Evolutionary conservation across 2,797 vertebrate species (phyloP).

Genomic region (Brachyrhaphis roseni): DNA sequence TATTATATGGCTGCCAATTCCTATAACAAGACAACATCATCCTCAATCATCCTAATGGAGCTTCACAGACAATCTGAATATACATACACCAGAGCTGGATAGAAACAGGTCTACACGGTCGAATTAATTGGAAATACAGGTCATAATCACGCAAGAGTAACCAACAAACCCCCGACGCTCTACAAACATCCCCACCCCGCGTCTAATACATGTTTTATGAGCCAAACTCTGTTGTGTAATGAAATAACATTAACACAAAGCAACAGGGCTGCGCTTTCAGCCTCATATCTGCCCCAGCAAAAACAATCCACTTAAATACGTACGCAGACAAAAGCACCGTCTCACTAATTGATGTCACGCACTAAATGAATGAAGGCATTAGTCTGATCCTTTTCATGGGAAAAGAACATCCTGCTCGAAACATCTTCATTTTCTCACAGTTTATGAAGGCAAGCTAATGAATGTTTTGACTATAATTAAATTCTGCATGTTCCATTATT

Average conservation of each 20-base stretch:
- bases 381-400: constrained; percentile 53
- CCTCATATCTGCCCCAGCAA: constrained; percentile 33
- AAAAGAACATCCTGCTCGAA: constrained; percentile 42
- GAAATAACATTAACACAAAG: constrained; percentile 17
- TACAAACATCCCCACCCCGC: constrained; percentile 13
- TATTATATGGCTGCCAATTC: constrained; percentile 36
- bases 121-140: constrained; percentile 14
- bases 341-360: constrained; percentile 66
- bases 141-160: not conserved
- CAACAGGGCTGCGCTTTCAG: constrained; percentile 30
- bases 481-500: constrained; percentile 38
- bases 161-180: not conserved
- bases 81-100: constrained; percentile 19
- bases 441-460: constrained; percentile 39
- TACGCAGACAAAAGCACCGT: constrained; percentile 56
- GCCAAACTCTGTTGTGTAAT: constrained; percentile 24
- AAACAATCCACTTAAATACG: constrained; percentile 59
- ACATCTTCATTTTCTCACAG: constrained; percentile 54
- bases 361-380: constrained; percentile 61
- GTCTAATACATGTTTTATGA: constrained; percentile 23
- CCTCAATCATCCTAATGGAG: constrained; percentile 77
- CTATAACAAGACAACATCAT: constrained; percentile 57
- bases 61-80: constrained; percentile 47
- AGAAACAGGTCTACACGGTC: constrained; percentile 3
- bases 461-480: constrained; percentile 59